These are phyloP conservation scores for Pyrgus malvae DNA, from an alignment of 2,888 invertebrate species.

Conservation along the genomic window DNA sequence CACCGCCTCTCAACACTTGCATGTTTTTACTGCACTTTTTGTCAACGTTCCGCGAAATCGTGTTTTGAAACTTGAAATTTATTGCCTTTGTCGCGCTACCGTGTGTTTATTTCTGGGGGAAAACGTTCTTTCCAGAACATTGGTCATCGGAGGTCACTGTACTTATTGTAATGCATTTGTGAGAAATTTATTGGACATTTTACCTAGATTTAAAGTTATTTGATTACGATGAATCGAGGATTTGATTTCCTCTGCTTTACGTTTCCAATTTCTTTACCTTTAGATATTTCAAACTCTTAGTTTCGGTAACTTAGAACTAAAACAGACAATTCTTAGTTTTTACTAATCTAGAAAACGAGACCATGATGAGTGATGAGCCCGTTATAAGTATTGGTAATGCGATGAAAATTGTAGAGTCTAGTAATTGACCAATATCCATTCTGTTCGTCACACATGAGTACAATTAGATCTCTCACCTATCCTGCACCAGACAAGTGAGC, in stretches of 20 bases:
- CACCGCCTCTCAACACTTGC: neutral
- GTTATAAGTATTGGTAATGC: neutral
- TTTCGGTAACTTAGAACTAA: too few relatives aligned
- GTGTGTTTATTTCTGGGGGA: constrained; percentile 1
- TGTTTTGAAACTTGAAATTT: constrained; percentile 8
- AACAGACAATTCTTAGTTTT: too few relatives aligned
- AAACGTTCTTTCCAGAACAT: neutral
- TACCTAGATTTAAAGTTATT: too few relatives aligned
- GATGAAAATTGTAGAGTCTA: neutral
- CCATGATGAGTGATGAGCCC: neutral
- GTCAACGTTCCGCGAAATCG: constrained; percentile 4
- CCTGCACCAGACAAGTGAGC: constrained; percentile 7
- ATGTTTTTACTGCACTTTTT: constrained; percentile 12
- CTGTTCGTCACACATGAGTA: neutral
- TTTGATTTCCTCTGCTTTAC: too few relatives aligned
- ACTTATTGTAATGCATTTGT: neutral
- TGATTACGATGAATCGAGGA: too few relatives aligned
- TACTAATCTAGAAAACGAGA: too few relatives aligned
- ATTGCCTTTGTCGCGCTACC: constrained; percentile 13
- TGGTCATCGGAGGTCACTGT: constrained; percentile 1
- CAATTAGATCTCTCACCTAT: neutral
- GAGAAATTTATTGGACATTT: constrained; percentile 7
- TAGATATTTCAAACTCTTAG: too few relatives aligned
- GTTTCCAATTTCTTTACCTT: too few relatives aligned
- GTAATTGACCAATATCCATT: too few relatives aligned